Conservation (phyloP, 2,888 invertebrate genomes). For the Dryocosmus kuriphilus region DNA sequence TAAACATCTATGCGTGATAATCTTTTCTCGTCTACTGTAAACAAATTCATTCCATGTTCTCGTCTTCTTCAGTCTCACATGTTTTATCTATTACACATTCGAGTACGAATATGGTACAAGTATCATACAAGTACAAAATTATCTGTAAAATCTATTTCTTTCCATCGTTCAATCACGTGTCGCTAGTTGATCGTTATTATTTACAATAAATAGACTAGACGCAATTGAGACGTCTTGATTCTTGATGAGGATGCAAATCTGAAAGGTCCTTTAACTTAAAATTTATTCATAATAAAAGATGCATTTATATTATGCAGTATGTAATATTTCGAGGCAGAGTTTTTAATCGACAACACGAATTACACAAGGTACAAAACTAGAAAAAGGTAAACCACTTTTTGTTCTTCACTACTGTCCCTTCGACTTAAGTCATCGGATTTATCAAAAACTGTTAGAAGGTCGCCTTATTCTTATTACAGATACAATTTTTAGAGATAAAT, state of each 20-base stretch:
- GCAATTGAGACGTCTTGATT: constrained; percentile 50
- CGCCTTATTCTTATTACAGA: neutral
- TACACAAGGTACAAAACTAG: constrained; percentile 56
- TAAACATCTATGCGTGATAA: neutral
- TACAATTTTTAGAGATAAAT: neutral
- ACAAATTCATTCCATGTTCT: neutral
- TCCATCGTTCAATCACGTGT: constrained; percentile 3
- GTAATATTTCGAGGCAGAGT: constrained; percentile 37
- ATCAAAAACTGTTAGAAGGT: too few relatives aligned
- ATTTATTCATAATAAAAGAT: constrained; percentile 9
- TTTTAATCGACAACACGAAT: neutral
- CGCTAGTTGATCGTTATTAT: constrained; percentile 49
- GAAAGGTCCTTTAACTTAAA: neutral
- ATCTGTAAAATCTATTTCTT: constrained; percentile 20
- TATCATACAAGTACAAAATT: constrained; percentile 41
- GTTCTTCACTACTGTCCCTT: neutral
- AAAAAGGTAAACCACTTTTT: constrained; percentile 52
- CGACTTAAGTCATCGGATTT: neutral
- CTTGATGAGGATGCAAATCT: constrained; percentile 40
- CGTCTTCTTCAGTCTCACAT: neutral
- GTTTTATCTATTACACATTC: constrained; percentile 8
- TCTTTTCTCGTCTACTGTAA: constrained; percentile 4
- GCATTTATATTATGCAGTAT: constrained; percentile 40
- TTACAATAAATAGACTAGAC: constrained; percentile 67
- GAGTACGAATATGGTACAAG: constrained; percentile 29